A percentile compares a stretch with the other conserved stretches of the same genome.
phyloP scores from a whole-genome alignment of 2,888 invertebrate genomes.

The Ichneumoninae sp. region DNA sequence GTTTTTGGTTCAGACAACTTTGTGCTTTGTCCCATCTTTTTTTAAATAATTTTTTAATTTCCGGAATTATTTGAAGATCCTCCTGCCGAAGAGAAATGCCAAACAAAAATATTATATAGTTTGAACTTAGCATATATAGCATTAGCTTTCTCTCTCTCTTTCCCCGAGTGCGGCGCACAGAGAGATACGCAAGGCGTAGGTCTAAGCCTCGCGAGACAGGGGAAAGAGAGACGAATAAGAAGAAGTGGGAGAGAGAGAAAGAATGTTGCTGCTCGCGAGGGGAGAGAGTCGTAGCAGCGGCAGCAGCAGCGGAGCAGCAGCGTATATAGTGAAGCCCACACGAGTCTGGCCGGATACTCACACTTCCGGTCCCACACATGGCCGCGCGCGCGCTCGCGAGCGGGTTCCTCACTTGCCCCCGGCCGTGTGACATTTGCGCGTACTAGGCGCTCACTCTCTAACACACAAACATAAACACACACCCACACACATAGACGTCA shows the following conservation, averaged over 20 bases:
- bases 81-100: too few relatives aligned
- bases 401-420: conserved; percentile 62
- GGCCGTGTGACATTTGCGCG: conserved; percentile 70
- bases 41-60: too few relatives aligned
- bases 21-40: too few relatives aligned
- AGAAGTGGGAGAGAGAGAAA: conserved; percentile 45
- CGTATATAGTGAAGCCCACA: conserved; percentile 82
- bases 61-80: too few relatives aligned
- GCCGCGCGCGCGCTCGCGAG: conserved; percentile 72
- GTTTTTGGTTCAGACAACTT: too few relatives aligned
- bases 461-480: conserved; percentile 60
- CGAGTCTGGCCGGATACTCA: conserved; percentile 84
- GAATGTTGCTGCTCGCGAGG: conserved; percentile 53
- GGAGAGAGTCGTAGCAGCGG: conserved; percentile 43
- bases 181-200: conserved; percentile 50
- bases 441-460: conserved; percentile 57
- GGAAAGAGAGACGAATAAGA: conserved; percentile 56
- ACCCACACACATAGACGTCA: conserved; percentile 30
- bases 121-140: not conserved
- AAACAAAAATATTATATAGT: not conserved
- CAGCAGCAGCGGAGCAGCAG: conserved; percentile 34
- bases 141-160: not conserved
- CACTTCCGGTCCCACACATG: conserved; percentile 84
- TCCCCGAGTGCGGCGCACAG: conserved; percentile 18
- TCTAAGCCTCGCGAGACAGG: conserved; percentile 47